These are phyloP conservation scores for Poeciliopsis prolifica DNA, from an alignment of 2,113 vertebrate genomes.

Conservation along the genomic window DNA sequence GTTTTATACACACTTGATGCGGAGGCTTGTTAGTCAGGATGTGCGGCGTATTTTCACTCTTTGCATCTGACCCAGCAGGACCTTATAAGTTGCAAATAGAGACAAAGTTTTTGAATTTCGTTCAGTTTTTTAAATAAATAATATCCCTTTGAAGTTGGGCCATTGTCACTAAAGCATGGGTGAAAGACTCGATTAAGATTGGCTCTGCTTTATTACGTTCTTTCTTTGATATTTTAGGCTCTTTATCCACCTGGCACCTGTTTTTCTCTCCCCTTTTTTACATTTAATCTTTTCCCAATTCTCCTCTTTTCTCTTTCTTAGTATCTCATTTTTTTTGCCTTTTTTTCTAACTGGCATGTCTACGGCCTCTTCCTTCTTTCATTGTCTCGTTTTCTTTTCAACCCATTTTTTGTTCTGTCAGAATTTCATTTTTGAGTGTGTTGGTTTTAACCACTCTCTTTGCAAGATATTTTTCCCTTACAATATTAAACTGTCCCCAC, in stretches of 20 bases:
- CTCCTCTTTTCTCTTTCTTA: background rate
- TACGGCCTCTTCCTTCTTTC: slow-evolving; percentile 15
- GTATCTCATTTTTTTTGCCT: slow-evolving; percentile 11
- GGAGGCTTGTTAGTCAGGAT: slow-evolving; percentile 59
- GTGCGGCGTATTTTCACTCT: slow-evolving; percentile 35
- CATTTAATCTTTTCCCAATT: slow-evolving; percentile 20
- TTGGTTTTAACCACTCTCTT: background rate
- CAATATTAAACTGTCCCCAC: background rate
- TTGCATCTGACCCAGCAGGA: slow-evolving; percentile 36
- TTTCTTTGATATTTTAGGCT: slow-evolving; percentile 38
- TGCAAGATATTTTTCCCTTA: background rate
- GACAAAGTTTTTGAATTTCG: slow-evolving; percentile 28
- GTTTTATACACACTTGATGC: slow-evolving; percentile 43
- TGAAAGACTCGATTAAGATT: slow-evolving; percentile 36
- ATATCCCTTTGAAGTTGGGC: slow-evolving; percentile 34
- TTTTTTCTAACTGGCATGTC: background rate
- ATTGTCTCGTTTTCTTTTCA: slow-evolving; percentile 20
- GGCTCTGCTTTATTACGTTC: slow-evolving; percentile 37
- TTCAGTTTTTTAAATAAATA: slow-evolving; percentile 34
- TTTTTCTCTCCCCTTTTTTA: slow-evolving; percentile 11
- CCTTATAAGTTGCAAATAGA: slow-evolving; percentile 23
- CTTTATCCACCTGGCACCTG: slow-evolving; percentile 30
- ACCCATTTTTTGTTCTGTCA: background rate
- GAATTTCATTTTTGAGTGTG: background rate
- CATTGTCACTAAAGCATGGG: slow-evolving; percentile 9